These are phyloP conservation scores for Uromys caudimaculatus DNA, from an alignment of 2,797 vertebrate species.

Conservation along the genomic window DNA sequence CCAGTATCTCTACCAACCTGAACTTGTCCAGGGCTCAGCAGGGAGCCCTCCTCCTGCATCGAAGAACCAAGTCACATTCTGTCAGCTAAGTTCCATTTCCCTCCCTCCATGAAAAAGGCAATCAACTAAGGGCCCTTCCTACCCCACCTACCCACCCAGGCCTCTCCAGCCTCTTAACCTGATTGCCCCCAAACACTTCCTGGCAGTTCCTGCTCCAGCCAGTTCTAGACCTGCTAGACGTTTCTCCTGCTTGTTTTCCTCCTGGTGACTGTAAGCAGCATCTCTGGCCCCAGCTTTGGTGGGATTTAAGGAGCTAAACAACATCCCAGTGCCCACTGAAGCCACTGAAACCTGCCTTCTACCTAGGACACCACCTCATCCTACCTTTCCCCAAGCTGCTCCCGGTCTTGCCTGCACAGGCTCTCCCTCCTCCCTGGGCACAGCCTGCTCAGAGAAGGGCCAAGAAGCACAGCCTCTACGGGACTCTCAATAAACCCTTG, in stretches of 20 bases:
- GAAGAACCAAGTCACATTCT: not conserved
- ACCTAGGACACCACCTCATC: slow-evolving; percentile 74
- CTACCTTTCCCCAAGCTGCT: not conserved
- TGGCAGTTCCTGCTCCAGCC: slow-evolving; percentile 84
- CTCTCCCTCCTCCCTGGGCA: not conserved
- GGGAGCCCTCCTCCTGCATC: not conserved
- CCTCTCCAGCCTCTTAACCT: slow-evolving; percentile 75
- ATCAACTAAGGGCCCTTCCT: slow-evolving; percentile 84
- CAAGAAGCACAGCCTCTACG: not conserved
- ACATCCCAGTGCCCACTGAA: slow-evolving; percentile 85
- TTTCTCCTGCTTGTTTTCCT: slow-evolving; percentile 89
- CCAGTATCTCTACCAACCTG: not conserved
- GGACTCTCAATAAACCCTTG: slow-evolving; percentile 12
- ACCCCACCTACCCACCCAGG: slow-evolving; percentile 85
- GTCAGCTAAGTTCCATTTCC: not conserved
- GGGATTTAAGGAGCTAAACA: slow-evolving; percentile 87
- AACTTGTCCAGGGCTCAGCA: not conserved
- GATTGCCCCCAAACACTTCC: slow-evolving; percentile 81
- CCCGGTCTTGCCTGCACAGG: not conserved
- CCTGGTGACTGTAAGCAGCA: slow-evolving; percentile 90
- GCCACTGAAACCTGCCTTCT: slow-evolving; percentile 83
- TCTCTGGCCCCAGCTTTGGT: slow-evolving; percentile 87
- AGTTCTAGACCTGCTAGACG: slow-evolving; percentile 81
- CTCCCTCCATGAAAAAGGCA: slow-evolving; percentile 76
- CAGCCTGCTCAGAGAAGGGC: not conserved